These are phyloP conservation scores for Marisa cornuarietis DNA, from an alignment of 1,140 invertebrate species.

Conservation along the genomic window DNA sequence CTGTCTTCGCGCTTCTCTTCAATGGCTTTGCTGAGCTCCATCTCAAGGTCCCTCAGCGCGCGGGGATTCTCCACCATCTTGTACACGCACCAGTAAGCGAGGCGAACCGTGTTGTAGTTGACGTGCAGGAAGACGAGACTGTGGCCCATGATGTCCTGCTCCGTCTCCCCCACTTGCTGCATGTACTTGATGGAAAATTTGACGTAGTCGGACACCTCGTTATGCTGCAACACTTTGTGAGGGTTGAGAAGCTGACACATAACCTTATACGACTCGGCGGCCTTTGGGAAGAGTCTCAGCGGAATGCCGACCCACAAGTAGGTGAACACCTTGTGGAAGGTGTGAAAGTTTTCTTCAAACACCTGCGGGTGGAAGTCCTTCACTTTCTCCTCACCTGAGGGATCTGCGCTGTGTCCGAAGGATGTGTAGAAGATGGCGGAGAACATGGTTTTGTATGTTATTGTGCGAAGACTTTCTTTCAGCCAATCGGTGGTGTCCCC, in stretches of 20 bases:
- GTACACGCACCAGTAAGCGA: constrained; percentile 61
- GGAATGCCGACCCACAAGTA: constrained; percentile 65
- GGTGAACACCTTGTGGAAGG: constrained; percentile 66
- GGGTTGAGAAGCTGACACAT: constrained; percentile 56
- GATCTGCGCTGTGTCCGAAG: constrained; percentile 53
- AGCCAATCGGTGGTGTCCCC: constrained; percentile 41
- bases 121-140: constrained; percentile 66
- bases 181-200: constrained; percentile 59
- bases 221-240: constrained; percentile 50
- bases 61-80: constrained; percentile 53
- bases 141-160: constrained; percentile 63
- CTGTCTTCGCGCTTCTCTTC: constrained; percentile 35
- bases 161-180: constrained; percentile 50
- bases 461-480: constrained; percentile 50
- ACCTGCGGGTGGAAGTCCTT: constrained; percentile 50
- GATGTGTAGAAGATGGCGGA: constrained; percentile 63
- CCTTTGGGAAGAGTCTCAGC: constrained; percentile 58
- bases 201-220: constrained; percentile 62
- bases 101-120: constrained; percentile 65
- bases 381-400: constrained; percentile 14
- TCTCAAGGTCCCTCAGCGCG: constrained; percentile 44
- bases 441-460: constrained; percentile 61
- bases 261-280: constrained; percentile 51
- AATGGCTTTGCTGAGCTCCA: constrained; percentile 49
- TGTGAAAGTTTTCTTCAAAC: constrained; percentile 60